phyloP scores from a whole-genome alignment of 1,140 invertebrate species.

The Drosophila pectinifera region DNA sequence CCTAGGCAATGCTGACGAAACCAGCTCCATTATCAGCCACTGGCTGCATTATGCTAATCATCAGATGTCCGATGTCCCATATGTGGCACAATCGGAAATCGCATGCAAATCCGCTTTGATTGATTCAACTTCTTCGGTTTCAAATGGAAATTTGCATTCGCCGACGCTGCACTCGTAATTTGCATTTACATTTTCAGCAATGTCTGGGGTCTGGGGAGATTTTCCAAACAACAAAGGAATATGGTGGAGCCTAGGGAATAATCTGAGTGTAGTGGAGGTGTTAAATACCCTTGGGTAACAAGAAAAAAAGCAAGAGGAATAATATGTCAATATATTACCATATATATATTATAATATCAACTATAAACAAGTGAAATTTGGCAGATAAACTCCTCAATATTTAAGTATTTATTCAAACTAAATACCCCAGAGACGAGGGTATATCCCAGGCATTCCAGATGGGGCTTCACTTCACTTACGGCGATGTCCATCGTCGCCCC shows the following conservation, averaged over 20 bases:
- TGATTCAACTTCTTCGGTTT: constrained; percentile 41
- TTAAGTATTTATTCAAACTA: neutral
- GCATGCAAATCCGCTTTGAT: constrained; percentile 46
- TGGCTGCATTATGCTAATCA: constrained; percentile 30
- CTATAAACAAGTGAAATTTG: neutral
- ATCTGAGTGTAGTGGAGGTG: neutral
- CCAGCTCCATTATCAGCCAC: constrained; percentile 4
- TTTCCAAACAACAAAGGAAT: constrained; percentile 1
- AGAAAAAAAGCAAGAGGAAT: neutral
- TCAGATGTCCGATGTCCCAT: constrained; percentile 7
- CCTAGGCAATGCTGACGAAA: constrained; percentile 18
- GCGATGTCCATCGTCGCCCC: constrained; percentile 36
- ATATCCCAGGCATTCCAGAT: constrained; percentile 10
- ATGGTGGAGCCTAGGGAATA: neutral
- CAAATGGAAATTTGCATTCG: constrained; percentile 36
- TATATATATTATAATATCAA: neutral
- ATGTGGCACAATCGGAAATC: constrained; percentile 50
- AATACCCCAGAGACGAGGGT: constrained; percentile 18
- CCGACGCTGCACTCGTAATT: constrained; percentile 28
- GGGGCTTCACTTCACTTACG: constrained; percentile 18
- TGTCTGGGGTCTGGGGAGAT: constrained; percentile 16
- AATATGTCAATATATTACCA: neutral
- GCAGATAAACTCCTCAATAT: too few species aligned
- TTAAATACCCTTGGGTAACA: constrained; percentile 3
- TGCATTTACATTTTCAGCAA: constrained; percentile 33